Evolutionary conservation across 1,140 invertebrate species (phyloP), one percentile per base, ranked within the genome.

Genomic region (Nephila pilipes): DNA sequence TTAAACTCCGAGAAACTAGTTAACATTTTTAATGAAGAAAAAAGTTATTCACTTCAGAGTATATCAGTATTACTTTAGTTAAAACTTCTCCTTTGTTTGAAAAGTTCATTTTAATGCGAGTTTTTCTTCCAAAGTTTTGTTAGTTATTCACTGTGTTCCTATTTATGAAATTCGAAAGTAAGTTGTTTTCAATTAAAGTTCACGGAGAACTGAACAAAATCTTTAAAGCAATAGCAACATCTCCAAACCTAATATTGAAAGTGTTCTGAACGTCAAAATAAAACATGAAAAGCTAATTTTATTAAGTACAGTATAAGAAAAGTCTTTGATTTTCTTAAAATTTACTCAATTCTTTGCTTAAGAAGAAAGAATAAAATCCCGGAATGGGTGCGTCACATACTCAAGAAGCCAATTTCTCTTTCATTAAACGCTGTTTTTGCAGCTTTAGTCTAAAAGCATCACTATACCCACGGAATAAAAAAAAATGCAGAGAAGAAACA

Each of bases 381-480:
- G n/a, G 20, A 54, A 29, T 29, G 16, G 25, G 38, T 36, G 80
- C 55, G 88, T 90, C 69, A 90, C 60, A 75, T 69, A 69, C 20
- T 58, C 57, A 85, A 69, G 54, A 83, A 83, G 46, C 22, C 38
- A 69, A 92, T 92, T 92, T 92, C 90, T 57, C 54, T 58, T 87
- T 93, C 91, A 87, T 93, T 87, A 87, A 93, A 80, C 58, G n/a
- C 38, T 58, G 65, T 87, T 87, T 85, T 75, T 79, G 65, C 81
- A 92, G 81, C 38, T 92, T 69, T 83, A 32, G 55, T 85, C 90
- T 92, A 92, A 85, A 85, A 85, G 58, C 54, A 38, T 80, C 85
- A 63, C 29, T 90, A 58, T 80, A 79, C 88, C 69, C 88, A 90
- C 88, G 65, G 69, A 88, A 75, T n/a, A 63, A 32, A 58, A 85